Evolutionary conservation across 2,113 vertebrate genomes (phyloP).

Genomic region (Chinchilla lanigera): DNA sequence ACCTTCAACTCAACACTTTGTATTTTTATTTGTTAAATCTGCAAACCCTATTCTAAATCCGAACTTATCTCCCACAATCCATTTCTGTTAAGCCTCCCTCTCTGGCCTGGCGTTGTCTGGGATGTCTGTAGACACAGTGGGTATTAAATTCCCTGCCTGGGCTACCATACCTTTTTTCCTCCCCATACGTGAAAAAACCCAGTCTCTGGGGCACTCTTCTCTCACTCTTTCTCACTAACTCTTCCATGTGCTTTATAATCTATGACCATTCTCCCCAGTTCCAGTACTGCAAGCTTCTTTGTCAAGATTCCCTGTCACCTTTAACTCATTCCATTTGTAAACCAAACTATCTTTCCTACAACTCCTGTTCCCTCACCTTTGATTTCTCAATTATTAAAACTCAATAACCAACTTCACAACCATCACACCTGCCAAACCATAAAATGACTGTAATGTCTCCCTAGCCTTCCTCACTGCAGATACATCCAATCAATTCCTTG

Average conservation of each 20-base stretch:
- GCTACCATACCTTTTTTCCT: not conserved
- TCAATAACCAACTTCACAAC: not conserved
- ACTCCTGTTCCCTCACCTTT: not conserved
- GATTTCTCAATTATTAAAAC: not conserved
- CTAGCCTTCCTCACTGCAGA: not conserved
- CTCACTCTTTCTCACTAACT: not conserved
- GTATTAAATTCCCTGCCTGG: not conserved
- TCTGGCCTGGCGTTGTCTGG: not conserved
- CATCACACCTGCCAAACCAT: not conserved
- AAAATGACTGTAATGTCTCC: not conserved
- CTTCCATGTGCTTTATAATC: not conserved
- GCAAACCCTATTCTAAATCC: not conserved
- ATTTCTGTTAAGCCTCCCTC: not conserved
- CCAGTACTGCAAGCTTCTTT: not conserved
- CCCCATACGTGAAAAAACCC: not conserved
- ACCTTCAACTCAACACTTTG: not conserved
- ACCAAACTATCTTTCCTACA: not conserved
- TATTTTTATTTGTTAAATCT: slow-evolving; percentile 47
- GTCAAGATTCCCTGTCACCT: not conserved
- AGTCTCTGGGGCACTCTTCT: not conserved
- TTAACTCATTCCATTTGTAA: slow-evolving; percentile 2
- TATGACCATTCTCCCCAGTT: not conserved
- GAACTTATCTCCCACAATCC: fast-evolving
- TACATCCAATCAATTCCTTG: not conserved
- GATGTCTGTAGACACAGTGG: not conserved